A percentile compares a stretch with the other conserved stretches of the same genome.
Conservation (phyloP, 2,888 invertebrate genomes). For the Sclerodermus sp. region DNA sequence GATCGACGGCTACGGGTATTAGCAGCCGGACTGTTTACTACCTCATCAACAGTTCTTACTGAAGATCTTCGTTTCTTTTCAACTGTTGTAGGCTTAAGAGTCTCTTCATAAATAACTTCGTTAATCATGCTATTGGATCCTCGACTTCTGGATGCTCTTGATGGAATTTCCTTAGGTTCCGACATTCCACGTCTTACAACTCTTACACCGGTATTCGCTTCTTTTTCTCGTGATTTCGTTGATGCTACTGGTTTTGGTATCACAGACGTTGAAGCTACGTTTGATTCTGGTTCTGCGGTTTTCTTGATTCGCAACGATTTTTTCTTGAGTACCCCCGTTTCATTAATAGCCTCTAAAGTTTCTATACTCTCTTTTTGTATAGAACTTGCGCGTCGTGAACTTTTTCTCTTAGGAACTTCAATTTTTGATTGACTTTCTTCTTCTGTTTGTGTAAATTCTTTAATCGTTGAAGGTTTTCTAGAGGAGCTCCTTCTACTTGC, state of each 20-base stretch:
- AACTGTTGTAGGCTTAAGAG: background rate
- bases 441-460: constrained; percentile 14
- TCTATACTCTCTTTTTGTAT: constrained; percentile 32
- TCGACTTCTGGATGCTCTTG: constrained; percentile 13
- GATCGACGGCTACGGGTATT: constrained; percentile 36
- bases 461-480: constrained; percentile 17
- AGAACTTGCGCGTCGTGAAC: constrained; percentile 33
- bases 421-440: constrained; percentile 4
- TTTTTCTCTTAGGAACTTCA: constrained; percentile 28
- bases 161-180: constrained; percentile 35
- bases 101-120: constrained; percentile 33
- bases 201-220: constrained; percentile 4
- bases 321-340: constrained; percentile 13
- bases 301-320: constrained; percentile 10
- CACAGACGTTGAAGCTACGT: no score
- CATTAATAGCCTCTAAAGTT: constrained; percentile 1
- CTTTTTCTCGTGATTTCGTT: constrained; percentile 10
- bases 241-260: background rate
- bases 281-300: constrained; percentile 12
- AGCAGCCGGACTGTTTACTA: constrained; percentile 22
- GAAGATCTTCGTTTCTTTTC: background rate
- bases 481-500: constrained; percentile 2
- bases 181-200: constrained; percentile 35
- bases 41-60: background rate
- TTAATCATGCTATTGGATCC: constrained; percentile 30